Evolutionary conservation across 1,140 invertebrate species (phyloP).

Genomic region (Araneus ventricosus): DNA sequence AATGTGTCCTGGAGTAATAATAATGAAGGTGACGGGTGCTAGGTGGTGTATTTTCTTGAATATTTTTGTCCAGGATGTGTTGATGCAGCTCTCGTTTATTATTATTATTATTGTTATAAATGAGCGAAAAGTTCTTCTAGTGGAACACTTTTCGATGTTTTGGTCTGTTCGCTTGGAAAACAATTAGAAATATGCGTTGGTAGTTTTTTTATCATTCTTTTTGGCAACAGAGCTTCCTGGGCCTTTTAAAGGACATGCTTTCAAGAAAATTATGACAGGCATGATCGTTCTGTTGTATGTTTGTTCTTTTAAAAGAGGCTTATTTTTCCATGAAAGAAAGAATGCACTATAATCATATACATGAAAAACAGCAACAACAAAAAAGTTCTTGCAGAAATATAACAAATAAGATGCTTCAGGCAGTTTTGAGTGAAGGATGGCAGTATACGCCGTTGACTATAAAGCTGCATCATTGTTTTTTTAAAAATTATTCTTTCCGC

Average conservation of each 20-base stretch:
- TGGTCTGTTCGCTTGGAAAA: not conserved
- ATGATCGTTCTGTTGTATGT: no score
- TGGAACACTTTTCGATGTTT: not conserved
- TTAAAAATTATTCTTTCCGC: no score
- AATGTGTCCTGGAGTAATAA: conserved; percentile 33
- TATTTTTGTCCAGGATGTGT: not conserved
- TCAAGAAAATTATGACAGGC: not conserved
- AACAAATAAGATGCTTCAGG: no score
- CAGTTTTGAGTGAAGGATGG: no score
- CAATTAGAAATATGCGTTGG: not conserved
- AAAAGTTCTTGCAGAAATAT: no score
- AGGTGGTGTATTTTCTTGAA: not conserved
- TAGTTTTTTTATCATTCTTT: not conserved
- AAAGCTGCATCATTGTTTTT: no score
- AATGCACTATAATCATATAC: no score
- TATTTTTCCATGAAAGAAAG: no score
- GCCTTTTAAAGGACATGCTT: not conserved
- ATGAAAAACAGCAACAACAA: no score
- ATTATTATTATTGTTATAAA: conserved; percentile 20
- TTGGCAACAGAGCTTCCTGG: not conserved
- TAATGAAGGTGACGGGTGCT: conserved; percentile 31
- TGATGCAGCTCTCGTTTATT: not conserved
- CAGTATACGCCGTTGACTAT: no score
- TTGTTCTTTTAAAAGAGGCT: no score
- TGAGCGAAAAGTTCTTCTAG: not conserved